These are phyloP conservation scores for Eupithecia abbreviata DNA, from an alignment of 2,888 invertebrate genomes.

Conservation along the genomic window DNA sequence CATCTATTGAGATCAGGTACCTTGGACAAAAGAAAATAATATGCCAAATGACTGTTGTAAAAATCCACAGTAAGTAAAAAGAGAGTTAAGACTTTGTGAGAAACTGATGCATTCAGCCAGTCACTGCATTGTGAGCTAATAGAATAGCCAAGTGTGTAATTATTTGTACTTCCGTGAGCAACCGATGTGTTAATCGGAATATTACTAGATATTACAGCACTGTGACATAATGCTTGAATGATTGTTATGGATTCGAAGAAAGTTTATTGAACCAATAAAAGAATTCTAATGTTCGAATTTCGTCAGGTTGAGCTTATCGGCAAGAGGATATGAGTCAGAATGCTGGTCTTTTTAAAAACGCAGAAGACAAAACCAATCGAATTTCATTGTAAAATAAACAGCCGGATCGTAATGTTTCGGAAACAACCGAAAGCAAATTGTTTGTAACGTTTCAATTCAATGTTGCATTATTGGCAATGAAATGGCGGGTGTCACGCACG, in stretches of 20 bases:
- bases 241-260: conserved; percentile 22
- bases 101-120: conserved; percentile 24
- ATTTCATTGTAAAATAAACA: conserved; percentile 25
- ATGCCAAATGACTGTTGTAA: not conserved
- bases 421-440: conserved; percentile 53
- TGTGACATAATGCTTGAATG: conserved; percentile 35
- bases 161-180: conserved; percentile 38
- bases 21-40: too few species aligned
- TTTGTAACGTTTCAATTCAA: conserved; percentile 49
- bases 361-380: not conserved
- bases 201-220: conserved; percentile 37
- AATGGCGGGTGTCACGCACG: conserved; percentile 44
- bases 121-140: conserved; percentile 23
- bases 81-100: not conserved
- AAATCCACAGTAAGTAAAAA: not conserved
- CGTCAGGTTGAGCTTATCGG: not conserved
- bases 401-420: conserved; percentile 37
- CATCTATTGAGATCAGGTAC: too few species aligned
- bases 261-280: conserved; percentile 9
- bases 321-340: not conserved
- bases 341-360: not conserved
- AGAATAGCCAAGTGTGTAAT: conserved; percentile 26
- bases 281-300: not conserved
- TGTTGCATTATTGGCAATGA: conserved; percentile 64
- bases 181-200: conserved; percentile 30